Evolutionary conservation across 2,113 vertebrate species (phyloP), one percentile per base, ranked within the genome.

Genomic region (Elachura formosa): DNA sequence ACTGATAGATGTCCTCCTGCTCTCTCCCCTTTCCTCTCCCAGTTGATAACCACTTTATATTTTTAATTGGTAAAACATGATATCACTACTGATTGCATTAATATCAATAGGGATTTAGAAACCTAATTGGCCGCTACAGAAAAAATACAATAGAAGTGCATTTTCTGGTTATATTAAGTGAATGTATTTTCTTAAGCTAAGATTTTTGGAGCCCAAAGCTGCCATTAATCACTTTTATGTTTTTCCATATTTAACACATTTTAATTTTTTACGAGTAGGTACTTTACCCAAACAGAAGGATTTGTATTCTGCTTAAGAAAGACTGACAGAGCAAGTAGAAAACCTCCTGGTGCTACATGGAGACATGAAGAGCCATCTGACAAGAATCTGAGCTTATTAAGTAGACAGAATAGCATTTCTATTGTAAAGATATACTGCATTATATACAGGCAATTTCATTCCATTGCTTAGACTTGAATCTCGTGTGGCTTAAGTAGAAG

Each of bases 391-490:
- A 74, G 36, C 24, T 82, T 87, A 85, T 64, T 89, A 95, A 94
- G 48, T 45, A 56, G 93, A 69, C 31, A 67, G 76, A 93, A 88
- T 79, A 12, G 25, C 28, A 62, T 31, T 91, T 96, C 48, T 74
- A 25, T 86, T 91, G 26, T 88, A 87, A 92, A 96, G 64, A 87
- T 75, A 23, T 55, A 66, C 21, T 82, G 6, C 36, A 71, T 94
- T 92, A 94, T 33, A 79, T 26, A 89, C 29, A 95, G 74, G 23
- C 62, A 95, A 87, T 26, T 97, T 94, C 59, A 88, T 75, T 91
- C 33, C 8, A 72, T 64, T 80, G 8, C 21, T 81, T 79, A 58
- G 59, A n/a, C 49, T 93, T 80, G 54, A 93, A 77, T 77, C 28
- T 91, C 66, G 38, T 17, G 25, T 36, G 67, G 48, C 54, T 92